These are phyloP conservation scores for Portevinia maculata DNA, from an alignment of 2,888 invertebrate genomes.

Conservation along the genomic window DNA sequence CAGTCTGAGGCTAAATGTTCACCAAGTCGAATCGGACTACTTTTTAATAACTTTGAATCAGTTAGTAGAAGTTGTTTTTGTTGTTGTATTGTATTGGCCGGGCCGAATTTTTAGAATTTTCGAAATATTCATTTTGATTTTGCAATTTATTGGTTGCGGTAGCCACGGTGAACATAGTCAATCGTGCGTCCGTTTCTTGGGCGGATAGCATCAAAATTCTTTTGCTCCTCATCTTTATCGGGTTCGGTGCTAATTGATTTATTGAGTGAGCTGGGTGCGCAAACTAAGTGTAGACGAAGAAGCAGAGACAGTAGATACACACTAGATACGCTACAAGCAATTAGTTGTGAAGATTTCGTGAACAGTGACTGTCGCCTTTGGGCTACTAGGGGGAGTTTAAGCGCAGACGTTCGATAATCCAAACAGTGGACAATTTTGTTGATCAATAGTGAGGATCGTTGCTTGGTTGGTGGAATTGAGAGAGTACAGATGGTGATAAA, in stretches of 20 bases:
- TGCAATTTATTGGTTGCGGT: conserved; percentile 52
- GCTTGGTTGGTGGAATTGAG: background rate
- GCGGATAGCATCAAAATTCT: conserved; percentile 46
- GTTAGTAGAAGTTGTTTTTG: conserved; percentile 7
- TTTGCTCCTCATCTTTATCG: conserved; percentile 41
- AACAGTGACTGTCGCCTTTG: conserved; percentile 32
- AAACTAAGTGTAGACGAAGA: conserved; percentile 32
- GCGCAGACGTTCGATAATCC: conserved; percentile 32
- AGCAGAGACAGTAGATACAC: conserved; percentile 12
- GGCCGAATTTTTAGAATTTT: conserved; percentile 54
- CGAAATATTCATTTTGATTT: conserved; percentile 68
- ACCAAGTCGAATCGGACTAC: conserved; percentile 66
- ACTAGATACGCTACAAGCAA: conserved; percentile 48
- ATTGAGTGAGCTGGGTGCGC: conserved; percentile 47
- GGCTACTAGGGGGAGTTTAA: conserved; percentile 14
- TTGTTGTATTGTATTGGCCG: conserved; percentile 27
- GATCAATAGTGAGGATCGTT: conserved; percentile 8
- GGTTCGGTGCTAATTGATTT: conserved; percentile 64
- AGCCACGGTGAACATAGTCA: conserved; percentile 29
- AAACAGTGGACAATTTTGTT: conserved; percentile 42
- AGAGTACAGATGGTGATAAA: background rate
- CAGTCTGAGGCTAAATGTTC: conserved; percentile 71
- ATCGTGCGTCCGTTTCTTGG: conserved; percentile 41
- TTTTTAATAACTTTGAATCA: conserved; percentile 36
- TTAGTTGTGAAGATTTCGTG: conserved; percentile 48